Evolutionary conservation across 2,888 invertebrate genomes (phyloP), one percentile per base, ranked within the genome.

Genomic region (Ctena decussata): DNA sequence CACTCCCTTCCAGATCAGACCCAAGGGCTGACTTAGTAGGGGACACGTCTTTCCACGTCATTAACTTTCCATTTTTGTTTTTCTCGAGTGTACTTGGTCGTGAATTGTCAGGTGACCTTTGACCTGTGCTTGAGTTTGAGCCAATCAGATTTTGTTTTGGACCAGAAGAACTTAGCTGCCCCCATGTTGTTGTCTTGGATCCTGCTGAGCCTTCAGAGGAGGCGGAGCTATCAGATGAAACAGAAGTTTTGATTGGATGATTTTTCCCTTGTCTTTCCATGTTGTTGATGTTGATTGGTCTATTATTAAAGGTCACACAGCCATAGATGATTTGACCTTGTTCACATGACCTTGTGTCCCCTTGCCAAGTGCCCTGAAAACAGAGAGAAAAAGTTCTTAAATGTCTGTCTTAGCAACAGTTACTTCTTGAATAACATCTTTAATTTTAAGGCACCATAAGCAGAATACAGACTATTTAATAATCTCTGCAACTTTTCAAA

Each of bases 11-110:
- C 41, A 72, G 72, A 72, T 72, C 72, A 15, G 69, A 69, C 35
- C 78, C 70, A 80, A 85, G 44, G 80, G 75, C 39, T 69, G 72
- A 73, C 46, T 93, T 93, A 8, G 91, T 91, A 11, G 93, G 93
- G 1, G 94, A 94, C 21, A 92, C 83, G 73, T 93, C 91, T 79
- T 92, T 92, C 93, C 93, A 93, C 1, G 92, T 91, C n/a, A 91
- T 86, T 24, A 39, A 30, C 27, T 60, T 77, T 18, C 69, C 60
- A 72, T 86, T 85, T 73, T 81, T 86, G n/a, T 84, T 82, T 77
- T 81, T 49, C 27, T 75, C 53, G 21, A 37, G 24, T n/a, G 75
- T 39, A 37, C 44, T 86, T 11, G 73, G 77, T 12, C 86, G 82
- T 5, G 86, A 89, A 24, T 39, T 74, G 24, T 84, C 53, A 12